phyloP scores from a whole-genome alignment of 1,140 invertebrate genomes.

The Hirudo medicinalis region DNA sequence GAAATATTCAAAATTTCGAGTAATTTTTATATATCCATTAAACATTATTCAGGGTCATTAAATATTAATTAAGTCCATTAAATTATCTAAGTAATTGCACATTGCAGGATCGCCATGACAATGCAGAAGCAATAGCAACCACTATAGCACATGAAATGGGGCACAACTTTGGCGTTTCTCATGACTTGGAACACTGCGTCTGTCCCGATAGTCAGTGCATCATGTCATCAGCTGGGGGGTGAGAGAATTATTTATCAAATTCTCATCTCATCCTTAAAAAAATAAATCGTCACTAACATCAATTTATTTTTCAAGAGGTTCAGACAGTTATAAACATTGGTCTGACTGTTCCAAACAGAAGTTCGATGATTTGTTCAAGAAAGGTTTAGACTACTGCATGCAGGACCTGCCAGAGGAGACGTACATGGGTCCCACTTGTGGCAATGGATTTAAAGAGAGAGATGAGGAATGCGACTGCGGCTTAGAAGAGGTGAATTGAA shows the following conservation, averaged over 20 bases:
- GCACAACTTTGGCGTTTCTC: constrained; percentile 97
- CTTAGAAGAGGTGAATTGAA: constrained; percentile 27
- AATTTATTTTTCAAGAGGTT: constrained; percentile 23
- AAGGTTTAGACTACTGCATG: constrained; percentile 94
- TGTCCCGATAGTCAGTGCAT: constrained; percentile 82
- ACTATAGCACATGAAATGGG: constrained; percentile 97
- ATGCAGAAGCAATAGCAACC: constrained; percentile 72
- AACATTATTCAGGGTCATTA: too few relatives aligned
- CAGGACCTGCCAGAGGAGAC: constrained; percentile 53
- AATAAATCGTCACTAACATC: too few relatives aligned
- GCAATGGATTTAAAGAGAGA: constrained; percentile 78
- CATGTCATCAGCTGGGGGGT: constrained; percentile 83
- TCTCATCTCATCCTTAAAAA: too few relatives aligned
- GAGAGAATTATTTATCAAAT: constrained; percentile 16
- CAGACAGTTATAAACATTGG: constrained; percentile 35
- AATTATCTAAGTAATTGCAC: too few relatives aligned
- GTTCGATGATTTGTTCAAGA: constrained; percentile 72
- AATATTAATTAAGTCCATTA: too few relatives aligned
- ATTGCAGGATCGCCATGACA: constrained; percentile 10
- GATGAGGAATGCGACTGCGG: constrained; percentile 90
- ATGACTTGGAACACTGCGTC: constrained; percentile 58
- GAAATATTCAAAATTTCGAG: too few relatives aligned
- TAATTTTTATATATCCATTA: too few relatives aligned
- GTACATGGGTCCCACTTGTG: constrained; percentile 78
- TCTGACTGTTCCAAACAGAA: constrained; percentile 53